phyloP scores from a whole-genome alignment of 2,797 vertebrate genomes.

The Muscicapa striata region DNA sequence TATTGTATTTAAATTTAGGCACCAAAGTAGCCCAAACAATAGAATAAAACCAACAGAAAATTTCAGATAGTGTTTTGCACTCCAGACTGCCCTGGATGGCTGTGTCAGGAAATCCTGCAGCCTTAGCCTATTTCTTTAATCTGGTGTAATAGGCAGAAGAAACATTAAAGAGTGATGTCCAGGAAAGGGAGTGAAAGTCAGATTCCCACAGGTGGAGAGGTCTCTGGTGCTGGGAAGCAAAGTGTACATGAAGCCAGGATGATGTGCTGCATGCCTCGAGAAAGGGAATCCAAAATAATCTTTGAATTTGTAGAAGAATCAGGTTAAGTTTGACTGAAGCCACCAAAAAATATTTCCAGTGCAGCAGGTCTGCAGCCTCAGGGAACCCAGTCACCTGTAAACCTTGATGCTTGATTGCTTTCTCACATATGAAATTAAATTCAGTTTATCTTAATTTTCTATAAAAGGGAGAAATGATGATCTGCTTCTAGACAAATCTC shows the following conservation, averaged over 20 bases:
- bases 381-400: neutral
- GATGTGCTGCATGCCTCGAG: fast-evolving
- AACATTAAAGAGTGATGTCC: neutral
- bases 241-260: neutral
- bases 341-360: neutral
- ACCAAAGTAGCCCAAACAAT: neutral
- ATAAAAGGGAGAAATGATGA: neutral
- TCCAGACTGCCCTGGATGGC: neutral
- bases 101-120: neutral
- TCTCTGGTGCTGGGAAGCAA: neutral
- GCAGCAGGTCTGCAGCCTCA: neutral
- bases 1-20: neutral
- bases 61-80: neutral
- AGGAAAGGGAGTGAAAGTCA: neutral
- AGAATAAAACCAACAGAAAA: neutral
- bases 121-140: neutral
- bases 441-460: neutral
- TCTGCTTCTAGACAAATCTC: neutral
- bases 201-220: neutral
- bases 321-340: neutral
- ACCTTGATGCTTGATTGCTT: neutral
- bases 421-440: neutral
- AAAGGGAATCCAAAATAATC: neutral
- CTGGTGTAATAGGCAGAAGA: neutral
- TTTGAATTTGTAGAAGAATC: neutral